phyloP scores from a whole-genome alignment of 1,140 invertebrate genomes.

The Pomacea maculata region DNA sequence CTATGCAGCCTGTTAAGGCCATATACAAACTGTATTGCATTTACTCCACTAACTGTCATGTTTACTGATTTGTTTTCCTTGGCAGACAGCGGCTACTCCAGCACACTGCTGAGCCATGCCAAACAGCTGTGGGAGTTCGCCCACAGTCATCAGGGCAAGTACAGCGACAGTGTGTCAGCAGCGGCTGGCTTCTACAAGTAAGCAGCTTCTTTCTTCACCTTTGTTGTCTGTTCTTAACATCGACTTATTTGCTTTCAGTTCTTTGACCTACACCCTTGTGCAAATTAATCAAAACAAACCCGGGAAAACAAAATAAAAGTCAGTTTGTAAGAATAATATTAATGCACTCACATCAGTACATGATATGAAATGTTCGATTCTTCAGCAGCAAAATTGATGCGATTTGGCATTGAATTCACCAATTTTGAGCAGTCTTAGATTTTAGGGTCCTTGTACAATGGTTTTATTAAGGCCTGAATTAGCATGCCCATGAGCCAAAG shows the following conservation, averaged over 20 bases:
- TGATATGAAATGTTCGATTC: no score
- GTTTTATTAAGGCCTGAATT: no score
- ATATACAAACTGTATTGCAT: no score
- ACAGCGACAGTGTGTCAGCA: constrained; percentile 53
- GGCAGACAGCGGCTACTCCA: constrained; percentile 67
- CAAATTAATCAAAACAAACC: background rate
- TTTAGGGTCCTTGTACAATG: no score
- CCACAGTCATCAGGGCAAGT: constrained; percentile 68
- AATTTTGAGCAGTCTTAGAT: no score
- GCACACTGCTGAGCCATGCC: constrained; percentile 68
- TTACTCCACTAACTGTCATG: background rate
- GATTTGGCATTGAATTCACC: no score
- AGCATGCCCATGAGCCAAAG: background rate
- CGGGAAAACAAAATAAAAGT: background rate
- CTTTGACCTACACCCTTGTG: no score
- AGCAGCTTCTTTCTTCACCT: background rate
- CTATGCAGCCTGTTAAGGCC: no score
- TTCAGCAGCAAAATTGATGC: no score
- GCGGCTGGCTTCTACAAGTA: constrained; percentile 44
- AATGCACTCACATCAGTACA: no score
- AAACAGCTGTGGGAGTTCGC: constrained; percentile 72
- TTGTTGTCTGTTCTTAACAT: background rate
- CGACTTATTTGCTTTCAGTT: background rate
- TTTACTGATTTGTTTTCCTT: no score
- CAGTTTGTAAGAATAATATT: no score